Conservation (phyloP, 2,113 vertebrate genomes). For the Ailurus styani region DNA sequence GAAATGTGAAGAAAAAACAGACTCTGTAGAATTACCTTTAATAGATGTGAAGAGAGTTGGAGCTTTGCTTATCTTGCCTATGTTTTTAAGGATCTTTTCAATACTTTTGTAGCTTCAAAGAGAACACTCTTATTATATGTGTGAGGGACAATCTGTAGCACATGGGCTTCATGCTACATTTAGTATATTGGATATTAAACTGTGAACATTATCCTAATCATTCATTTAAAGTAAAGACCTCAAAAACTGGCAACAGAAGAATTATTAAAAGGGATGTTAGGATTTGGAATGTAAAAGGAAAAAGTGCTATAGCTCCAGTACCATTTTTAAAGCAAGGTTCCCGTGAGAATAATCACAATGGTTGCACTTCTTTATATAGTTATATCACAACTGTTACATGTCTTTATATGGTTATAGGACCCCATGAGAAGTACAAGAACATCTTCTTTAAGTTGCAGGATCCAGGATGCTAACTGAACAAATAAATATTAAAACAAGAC, state of each 20-base stretch:
- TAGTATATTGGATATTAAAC: background rate
- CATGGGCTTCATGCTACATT: background rate
- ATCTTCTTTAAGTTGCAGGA: background rate
- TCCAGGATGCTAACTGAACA: background rate
- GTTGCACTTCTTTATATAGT: background rate
- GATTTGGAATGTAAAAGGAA: background rate
- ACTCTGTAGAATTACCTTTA: background rate
- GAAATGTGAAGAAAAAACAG: background rate
- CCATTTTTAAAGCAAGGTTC: background rate
- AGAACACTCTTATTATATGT: background rate
- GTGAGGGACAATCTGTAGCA: background rate
- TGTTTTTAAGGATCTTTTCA: background rate
- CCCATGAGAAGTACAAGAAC: background rate
- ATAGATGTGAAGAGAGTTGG: background rate
- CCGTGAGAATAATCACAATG: background rate
- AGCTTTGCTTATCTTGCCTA: background rate
- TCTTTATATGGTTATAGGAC: background rate
- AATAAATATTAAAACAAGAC: background rate
- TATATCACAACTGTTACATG: background rate
- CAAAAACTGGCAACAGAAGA: background rate
- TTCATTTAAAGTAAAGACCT: background rate
- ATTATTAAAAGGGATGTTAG: background rate
- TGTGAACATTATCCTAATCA: background rate
- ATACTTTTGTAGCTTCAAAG: background rate
- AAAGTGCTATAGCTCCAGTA: background rate